A percentile compares a stretch with the other conserved stretches of the same genome.
Evolutionary conservation across 2,888 invertebrate genomes (phyloP).

Genomic region (Falcaria lacertinaria): DNA sequence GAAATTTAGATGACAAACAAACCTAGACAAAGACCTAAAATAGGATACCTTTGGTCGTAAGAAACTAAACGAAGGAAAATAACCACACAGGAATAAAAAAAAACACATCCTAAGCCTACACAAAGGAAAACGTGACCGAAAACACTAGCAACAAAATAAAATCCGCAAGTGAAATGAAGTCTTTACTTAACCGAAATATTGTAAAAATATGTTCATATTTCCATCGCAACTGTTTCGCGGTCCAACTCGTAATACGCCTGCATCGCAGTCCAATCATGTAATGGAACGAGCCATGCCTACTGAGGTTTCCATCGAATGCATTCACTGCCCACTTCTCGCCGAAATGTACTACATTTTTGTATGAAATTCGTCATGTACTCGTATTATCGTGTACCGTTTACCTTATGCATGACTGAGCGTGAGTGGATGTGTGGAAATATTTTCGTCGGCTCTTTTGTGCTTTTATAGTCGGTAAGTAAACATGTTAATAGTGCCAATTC

Average conservation of each 20-base stretch:
- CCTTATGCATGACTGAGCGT: background rate
- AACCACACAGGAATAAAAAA: too few relatives aligned
- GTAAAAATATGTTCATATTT: background rate
- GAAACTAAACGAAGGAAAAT: too few relatives aligned
- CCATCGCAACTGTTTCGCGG: slow-evolving; percentile 15
- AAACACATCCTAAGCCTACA: too few relatives aligned
- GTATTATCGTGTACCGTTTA: background rate
- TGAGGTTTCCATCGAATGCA: slow-evolving; percentile 12
- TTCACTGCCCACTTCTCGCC: slow-evolving; percentile 7
- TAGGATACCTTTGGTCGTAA: too few relatives aligned
- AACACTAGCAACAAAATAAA: too few relatives aligned
- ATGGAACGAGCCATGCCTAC: slow-evolving; percentile 29
- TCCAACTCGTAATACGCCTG: slow-evolving; percentile 22
- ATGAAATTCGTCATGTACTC: background rate
- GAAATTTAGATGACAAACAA: too few relatives aligned
- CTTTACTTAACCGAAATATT: too few relatives aligned
- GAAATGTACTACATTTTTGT: background rate
- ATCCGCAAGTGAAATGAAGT: too few relatives aligned
- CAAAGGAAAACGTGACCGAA: too few relatives aligned
- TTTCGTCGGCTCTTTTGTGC: background rate
- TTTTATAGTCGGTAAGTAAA: too few relatives aligned
- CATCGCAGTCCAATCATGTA: slow-evolving; percentile 40
- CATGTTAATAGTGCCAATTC: too few relatives aligned
- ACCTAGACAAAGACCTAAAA: too few relatives aligned
- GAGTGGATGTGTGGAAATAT: background rate